Evolutionary conservation across 2,113 vertebrate genomes (phyloP), one percentile per base, ranked within the genome.

Genomic region (Erinaceus europaeus): DNA sequence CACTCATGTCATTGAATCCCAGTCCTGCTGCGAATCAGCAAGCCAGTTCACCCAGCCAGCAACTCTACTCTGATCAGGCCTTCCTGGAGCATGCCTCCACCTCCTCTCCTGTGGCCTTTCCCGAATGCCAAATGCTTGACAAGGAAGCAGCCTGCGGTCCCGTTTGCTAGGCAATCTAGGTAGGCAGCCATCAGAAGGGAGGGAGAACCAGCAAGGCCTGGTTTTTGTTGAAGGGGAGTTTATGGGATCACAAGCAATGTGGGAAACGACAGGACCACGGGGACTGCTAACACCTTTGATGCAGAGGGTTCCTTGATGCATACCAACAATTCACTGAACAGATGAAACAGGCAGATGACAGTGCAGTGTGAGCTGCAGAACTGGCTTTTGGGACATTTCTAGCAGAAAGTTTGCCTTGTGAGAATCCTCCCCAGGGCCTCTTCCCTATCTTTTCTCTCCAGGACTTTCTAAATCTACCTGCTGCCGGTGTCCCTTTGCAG

Each of bases 1-100:
- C n/a, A 88, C 40, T 67, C 89, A 85, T 69, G 78, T 32, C 67
- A 50, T 7, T 74, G 78, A 89, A 87, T 65, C 53, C 65, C 68
- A 53, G 69, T 55, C 46, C 83, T 50, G 36, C 44, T 77, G 68
- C 69, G 73, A 42, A 42, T 69, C 23, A 62, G 57, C 29, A 76
- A 53, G 69, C 85, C 46, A 46, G 29, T 64, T n/a, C 67, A 78
- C 20, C 6, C 10, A 6, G 57, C 21, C 48, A 34, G 55, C 12
- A 44, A 61, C n/a, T 84, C 59, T 32, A 32, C n/a, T 68, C 69
- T 55, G 42, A 73, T 20, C 42, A 53, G 61, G 64, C 40, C 40
- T 23, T 78, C 12, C 53, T 50, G 74, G 27, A 57, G n/a, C 12
- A 53, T 1, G 10, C 55, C 48, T 42, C 5, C 27, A n/a, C n/a